Evolutionary conservation across 2,113 vertebrate species (phyloP), one percentile per base, ranked within the genome.

Genomic region (Thymallus thymallus): DNA sequence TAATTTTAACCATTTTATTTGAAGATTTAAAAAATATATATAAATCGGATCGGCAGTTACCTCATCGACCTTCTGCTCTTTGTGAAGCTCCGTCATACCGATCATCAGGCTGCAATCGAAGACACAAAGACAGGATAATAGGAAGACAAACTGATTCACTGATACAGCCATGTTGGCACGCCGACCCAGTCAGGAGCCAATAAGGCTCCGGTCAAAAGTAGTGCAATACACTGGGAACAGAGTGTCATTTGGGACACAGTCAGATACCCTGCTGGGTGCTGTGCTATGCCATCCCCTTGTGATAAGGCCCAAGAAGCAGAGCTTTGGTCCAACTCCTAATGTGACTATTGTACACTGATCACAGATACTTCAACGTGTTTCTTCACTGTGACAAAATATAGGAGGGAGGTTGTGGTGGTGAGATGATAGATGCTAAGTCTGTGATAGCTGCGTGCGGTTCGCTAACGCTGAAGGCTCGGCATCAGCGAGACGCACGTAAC

Each of bases 1-100:
- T 55, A 55, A 55, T 4, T 55, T 5, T 55, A 55, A 55, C 51
- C 4, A 18, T 4, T 12, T 32, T 32, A 32, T 6, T 6, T 10
- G 10, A 62, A 62, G 10, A 62, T 12, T 12, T 10, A 63, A 63
- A 12, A 63, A 22, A 63, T 23, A 12, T 29, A 55, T 41, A 63
- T 23, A 12, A 16, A 55, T 41, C 1, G 3, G 20, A 75, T 75
- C 51, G 32, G 18, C 79, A 63, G 84, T 92, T 91, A 99, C 97
- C 93, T 98, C 95, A 83, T 99, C 97, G 68, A 99, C 92, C 74
- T 96, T 94, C 86, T 96, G 95, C 30, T 97, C 95, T 87, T 96
- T 97, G 84, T 97, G 92, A 80, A 99, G 93, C 91, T 98, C 95
- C 22, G 86, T 91, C 81, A 99, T 92, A 87, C 98, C 96, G 82